Conservation (phyloP, 2,797 vertebrate species). For the Danio choprae region DNA sequence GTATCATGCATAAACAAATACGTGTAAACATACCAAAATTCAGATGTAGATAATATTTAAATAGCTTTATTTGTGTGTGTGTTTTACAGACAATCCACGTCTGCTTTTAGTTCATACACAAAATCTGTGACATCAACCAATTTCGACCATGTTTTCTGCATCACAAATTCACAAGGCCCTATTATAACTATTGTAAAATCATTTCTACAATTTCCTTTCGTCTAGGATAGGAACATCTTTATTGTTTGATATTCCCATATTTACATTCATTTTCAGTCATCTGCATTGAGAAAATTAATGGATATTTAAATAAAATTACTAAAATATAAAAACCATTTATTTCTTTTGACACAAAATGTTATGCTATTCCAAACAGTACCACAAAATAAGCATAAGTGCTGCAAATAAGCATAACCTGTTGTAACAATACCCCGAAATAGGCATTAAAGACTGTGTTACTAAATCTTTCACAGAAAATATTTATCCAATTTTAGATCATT, state of each 20-base stretch:
- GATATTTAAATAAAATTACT: slow-evolving; percentile 10
- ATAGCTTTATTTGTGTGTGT: too few species aligned
- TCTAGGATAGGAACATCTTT: too few species aligned
- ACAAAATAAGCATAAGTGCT: not conserved
- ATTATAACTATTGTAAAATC: too few species aligned
- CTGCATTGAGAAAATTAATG: not conserved
- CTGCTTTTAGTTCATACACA: too few species aligned
- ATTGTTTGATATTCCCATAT: not conserved
- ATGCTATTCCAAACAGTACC: slow-evolving; percentile 31
- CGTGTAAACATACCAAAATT: too few species aligned
- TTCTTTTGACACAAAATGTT: slow-evolving; percentile 37
- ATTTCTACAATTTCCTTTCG: too few species aligned
- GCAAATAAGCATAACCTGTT: slow-evolving; percentile 9
- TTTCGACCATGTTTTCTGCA: too few species aligned
- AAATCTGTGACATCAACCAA: too few species aligned
- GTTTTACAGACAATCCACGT: too few species aligned
- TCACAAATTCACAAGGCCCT: too few species aligned
- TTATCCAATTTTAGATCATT: not conserved
- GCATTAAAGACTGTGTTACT: not conserved
- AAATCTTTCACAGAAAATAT: not conserved
- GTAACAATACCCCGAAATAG: slow-evolving; percentile 49
- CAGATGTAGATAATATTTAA: too few species aligned
- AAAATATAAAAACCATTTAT: slow-evolving; percentile 13
- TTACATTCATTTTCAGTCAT: not conserved
- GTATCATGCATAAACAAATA: too few species aligned